Evolutionary conservation across 2,113 vertebrate species (phyloP).

Genomic region (Corythaeola cristata): DNA sequence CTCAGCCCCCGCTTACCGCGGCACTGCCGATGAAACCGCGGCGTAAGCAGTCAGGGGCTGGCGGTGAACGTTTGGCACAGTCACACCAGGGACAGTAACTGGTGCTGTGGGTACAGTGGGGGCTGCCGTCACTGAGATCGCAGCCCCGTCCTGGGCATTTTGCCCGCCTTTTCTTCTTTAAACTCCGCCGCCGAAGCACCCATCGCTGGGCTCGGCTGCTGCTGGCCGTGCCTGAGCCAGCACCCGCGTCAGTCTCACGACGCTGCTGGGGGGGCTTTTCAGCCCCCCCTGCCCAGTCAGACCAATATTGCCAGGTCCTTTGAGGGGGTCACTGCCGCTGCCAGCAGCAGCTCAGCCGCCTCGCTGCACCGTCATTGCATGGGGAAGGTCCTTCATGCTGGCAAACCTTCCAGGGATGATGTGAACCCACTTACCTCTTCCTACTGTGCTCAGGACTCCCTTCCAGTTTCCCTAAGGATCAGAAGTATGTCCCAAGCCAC

Average conservation of each 20-base stretch:
- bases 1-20: accelerated
- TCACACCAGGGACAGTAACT: background rate
- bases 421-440: conserved; percentile 40
- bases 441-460: conserved; percentile 31
- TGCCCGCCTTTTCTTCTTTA: background rate
- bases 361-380: accelerated
- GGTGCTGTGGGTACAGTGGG: background rate
- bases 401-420: background rate
- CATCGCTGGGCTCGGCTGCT: background rate
- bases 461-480: background rate
- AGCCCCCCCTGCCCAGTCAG: background rate
- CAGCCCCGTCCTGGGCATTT: background rate
- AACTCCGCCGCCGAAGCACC: background rate
- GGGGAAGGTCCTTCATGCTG: background rate
- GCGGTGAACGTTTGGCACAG: background rate
- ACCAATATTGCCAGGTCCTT: background rate
- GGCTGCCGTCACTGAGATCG: background rate
- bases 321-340: background rate
- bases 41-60: background rate
- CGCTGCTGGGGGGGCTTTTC: background rate
- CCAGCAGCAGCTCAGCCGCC: background rate
- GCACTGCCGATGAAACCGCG: background rate
- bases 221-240: background rate
- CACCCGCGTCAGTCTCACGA: accelerated
- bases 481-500: background rate